These are phyloP conservation scores for Cavia aperea DNA, from an alignment of 2,113 vertebrate species.

Conservation along the genomic window DNA sequence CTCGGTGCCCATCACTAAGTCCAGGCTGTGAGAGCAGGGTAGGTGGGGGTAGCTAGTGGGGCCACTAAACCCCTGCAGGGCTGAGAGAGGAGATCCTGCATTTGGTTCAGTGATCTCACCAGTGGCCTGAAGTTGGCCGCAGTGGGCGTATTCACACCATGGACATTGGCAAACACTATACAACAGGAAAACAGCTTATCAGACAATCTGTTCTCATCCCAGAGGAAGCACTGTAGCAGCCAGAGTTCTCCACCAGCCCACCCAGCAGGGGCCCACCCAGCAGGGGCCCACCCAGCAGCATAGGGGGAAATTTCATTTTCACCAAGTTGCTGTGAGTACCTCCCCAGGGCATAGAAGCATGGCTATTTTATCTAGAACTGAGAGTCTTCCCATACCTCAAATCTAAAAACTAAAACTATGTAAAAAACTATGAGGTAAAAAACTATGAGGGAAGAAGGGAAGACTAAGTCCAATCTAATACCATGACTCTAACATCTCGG, in stretches of 20 bases:
- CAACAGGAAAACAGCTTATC: not conserved
- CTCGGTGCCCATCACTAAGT: no score
- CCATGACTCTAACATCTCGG: not conserved
- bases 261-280: not conserved
- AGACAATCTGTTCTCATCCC: not conserved
- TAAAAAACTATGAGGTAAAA: no score
- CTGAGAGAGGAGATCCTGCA: not conserved
- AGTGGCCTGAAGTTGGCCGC: not conserved
- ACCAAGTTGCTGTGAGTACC: not conserved
- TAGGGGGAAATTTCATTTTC: fast-evolving
- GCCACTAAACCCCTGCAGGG: fast-evolving
- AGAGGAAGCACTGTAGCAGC: not conserved
- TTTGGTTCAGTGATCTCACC: fast-evolving
- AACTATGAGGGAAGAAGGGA: not conserved
- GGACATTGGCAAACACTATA: fast-evolving
- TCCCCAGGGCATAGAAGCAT: fast-evolving
- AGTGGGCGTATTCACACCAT: fast-evolving
- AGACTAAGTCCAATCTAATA: not conserved
- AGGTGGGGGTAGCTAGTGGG: fast-evolving
- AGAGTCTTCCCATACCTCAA: not conserved
- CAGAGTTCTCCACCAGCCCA: not conserved
- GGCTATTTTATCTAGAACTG: not conserved
- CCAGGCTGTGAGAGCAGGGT: not conserved
- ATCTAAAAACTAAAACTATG: no score
- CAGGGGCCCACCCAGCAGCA: not conserved